Evolutionary conservation across 2,888 invertebrate genomes (phyloP), one percentile per base, ranked within the genome.

Genomic region (Halocaridina rubra): DNA sequence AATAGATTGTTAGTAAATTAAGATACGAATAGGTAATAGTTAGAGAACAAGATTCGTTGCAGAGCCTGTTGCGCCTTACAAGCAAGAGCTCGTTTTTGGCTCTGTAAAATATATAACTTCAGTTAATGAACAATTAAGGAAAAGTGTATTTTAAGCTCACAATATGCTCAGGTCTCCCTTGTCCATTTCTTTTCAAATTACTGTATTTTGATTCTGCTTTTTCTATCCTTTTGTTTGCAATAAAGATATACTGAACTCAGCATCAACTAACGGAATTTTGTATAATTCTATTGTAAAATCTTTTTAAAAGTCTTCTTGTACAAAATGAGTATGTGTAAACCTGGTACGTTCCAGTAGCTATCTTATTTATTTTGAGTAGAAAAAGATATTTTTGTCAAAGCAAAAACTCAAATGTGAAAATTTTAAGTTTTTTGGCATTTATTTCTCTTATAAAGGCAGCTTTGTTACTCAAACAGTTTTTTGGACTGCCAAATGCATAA

Each of bases 91-190:
- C 46, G 46, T 46, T 46, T 13, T 16, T 1, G 46, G 46, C 46
- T 13, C 46, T 46, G 46, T 46, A 46, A 46, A 72, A 72, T 8
- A 71, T 22, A 39, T 72, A 72, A 33, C 19, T 33, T 72, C 30
- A 22, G 30, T 7, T 22, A 33, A n/a, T 29, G 30, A 27, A 30
- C 13, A n/a, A n/a, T 27, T 46, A 57, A 32, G 19, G 39, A 59
- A 16, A 67, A 27, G 75, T 76, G 81, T 81, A 27, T 57, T 46
- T 81, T 75, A 76, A 76, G 81, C 76, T 81, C 81, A 81, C 69
- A 57, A 79, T 13, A 81, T 30, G 53, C 81, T 81, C 81, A 81
- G 81, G 81, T 81, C 27, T 27, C 53, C 67, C 19, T 75, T 76
- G 76, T 81, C 81, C 81, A 81, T 76, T 76, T 81, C 69, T 81